Conservation (phyloP, 2,113 vertebrate genomes). For the Leiothrix lutea region DNA sequence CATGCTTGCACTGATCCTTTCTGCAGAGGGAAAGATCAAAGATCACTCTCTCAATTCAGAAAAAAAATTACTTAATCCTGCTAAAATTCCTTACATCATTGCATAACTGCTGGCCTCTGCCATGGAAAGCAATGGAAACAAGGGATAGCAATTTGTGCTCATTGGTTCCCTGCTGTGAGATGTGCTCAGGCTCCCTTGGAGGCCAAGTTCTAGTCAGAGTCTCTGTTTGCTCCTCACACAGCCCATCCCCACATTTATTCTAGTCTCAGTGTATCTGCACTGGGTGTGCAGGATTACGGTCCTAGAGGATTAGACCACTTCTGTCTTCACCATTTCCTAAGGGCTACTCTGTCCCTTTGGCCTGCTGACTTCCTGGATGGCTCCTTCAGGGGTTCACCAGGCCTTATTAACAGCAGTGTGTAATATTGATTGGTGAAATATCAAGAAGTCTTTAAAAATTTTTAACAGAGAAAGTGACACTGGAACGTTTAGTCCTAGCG, state of each 20-base stretch:
- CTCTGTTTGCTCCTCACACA: background rate
- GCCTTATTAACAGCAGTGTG: background rate
- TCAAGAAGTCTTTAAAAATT: background rate
- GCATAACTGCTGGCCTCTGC: background rate
- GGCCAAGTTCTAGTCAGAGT: background rate
- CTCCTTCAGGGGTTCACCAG: background rate
- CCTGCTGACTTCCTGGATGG: background rate
- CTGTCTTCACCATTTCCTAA: background rate
- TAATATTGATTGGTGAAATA: background rate
- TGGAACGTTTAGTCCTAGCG: background rate
- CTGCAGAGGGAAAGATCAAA: background rate
- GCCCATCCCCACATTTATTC: background rate
- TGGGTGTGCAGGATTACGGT: background rate
- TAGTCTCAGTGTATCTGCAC: background rate
- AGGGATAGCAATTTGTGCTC: background rate
- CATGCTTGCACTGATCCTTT: background rate
- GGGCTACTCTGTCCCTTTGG: background rate
- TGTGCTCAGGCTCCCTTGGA: background rate
- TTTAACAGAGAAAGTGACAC: background rate
- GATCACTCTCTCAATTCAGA: background rate
- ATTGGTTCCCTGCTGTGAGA: background rate
- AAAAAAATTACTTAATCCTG: background rate
- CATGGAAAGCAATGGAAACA: background rate
- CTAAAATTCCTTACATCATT: background rate
- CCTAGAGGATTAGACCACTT: background rate